These are phyloP conservation scores for Heliconius nattereri DNA, from an alignment of 1,140 invertebrate species.

Conservation along the genomic window DNA sequence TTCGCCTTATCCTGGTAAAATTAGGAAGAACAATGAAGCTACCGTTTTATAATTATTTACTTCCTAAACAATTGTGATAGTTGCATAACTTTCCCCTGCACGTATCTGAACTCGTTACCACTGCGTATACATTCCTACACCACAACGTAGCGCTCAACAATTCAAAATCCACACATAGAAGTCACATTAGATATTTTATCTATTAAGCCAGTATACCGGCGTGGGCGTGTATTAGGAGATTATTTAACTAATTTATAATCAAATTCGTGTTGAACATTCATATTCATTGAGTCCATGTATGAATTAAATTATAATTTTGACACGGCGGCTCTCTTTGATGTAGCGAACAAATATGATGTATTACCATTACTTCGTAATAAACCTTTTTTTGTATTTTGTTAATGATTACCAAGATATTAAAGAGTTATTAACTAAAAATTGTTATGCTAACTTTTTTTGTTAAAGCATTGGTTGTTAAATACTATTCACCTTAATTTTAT, in stretches of 20 bases:
- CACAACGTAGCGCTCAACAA: not conserved
- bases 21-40: too few species aligned
- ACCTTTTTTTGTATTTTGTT: not conserved
- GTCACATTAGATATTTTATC: constrained; percentile 19
- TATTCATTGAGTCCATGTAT: constrained; percentile 30
- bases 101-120: not conserved
- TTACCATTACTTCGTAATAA: constrained; percentile 19
- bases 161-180: not conserved
- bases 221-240: constrained; percentile 36
- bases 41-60: too few species aligned
- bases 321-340: constrained; percentile 26
- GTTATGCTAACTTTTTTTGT: not conserved
- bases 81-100: too few species aligned
- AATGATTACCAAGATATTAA: not conserved
- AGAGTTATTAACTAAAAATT: not conserved
- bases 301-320: constrained; percentile 37
- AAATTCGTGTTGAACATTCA: constrained; percentile 35
- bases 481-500: too few species aligned
- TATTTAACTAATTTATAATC: constrained; percentile 39
- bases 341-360: constrained; percentile 18
- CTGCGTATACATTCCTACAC: not conserved
- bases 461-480: not conserved
- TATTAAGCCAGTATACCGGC: constrained; percentile 13
- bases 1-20: too few species aligned
- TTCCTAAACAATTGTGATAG: too few species aligned